phyloP scores from a whole-genome alignment of 2,888 invertebrate genomes.

The Pseudeuparius sepicola region DNA sequence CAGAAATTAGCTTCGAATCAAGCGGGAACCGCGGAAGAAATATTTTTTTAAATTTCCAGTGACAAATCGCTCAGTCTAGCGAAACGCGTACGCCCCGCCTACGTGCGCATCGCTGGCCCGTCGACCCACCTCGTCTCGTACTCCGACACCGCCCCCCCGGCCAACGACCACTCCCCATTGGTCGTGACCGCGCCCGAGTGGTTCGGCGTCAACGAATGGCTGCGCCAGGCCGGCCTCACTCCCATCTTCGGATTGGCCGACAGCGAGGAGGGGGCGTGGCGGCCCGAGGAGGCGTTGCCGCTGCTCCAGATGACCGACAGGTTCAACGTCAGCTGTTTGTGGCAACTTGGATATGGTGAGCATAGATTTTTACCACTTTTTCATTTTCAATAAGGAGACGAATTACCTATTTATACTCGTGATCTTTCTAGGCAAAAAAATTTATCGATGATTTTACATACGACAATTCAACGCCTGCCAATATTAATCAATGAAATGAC shows the following conservation, averaged over 20 bases:
- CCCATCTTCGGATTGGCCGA: slow-evolving; percentile 61
- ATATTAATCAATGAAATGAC: no score
- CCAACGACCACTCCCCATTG: slow-evolving; percentile 22
- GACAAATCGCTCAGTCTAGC: slow-evolving; percentile 56
- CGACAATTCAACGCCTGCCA: no score
- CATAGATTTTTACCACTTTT: no score
- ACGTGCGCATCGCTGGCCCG: slow-evolving; percentile 62
- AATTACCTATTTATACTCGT: no score
- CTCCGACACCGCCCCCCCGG: slow-evolving; percentile 24
- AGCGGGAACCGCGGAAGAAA: no score
- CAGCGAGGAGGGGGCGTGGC: slow-evolving; percentile 49
- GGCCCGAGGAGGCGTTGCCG: slow-evolving; percentile 54
- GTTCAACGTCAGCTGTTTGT: slow-evolving; percentile 53
- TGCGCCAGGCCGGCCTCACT: slow-evolving; percentile 48
- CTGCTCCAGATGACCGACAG: slow-evolving; percentile 59
- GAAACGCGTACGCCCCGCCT: slow-evolving; percentile 58
- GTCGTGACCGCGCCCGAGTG: slow-evolving; percentile 34
- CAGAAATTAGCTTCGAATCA: no score
- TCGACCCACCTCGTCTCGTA: slow-evolving; percentile 43
- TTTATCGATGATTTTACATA: slow-evolving; percentile 5
- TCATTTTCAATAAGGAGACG: not conserved
- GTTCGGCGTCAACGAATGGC: slow-evolving; percentile 43
- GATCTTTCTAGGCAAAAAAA: not conserved
- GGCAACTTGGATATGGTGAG: slow-evolving; percentile 67
- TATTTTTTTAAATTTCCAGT: slow-evolving; percentile 34